Base-by-base conservation (phyloP, 2,888 invertebrate species). In the Capitulum mitella region DNA sequence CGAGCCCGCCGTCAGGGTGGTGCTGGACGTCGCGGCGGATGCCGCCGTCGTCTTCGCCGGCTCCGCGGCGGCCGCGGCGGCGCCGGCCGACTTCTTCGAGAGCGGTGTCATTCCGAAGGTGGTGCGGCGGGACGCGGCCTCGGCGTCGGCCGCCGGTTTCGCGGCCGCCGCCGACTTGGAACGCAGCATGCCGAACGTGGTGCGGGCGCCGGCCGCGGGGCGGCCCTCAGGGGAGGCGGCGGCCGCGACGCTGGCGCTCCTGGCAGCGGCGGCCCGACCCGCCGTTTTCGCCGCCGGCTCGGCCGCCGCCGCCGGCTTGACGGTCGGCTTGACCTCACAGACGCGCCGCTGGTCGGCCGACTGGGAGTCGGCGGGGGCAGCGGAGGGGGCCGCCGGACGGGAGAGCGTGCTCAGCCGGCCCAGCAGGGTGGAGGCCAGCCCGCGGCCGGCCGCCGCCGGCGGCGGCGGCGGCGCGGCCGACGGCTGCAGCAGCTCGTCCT, bases 401-500 rank as follows among this genome's bases (percentile, higher is more conserved):
- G 26, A 3, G 26, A 54, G 54, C 6, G n/a, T 1, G 54, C 54
- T 22, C 70, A 34, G 32, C 32, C 61, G 61, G 16, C 61, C 61
- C 32, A 32, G 16, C 32, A 32, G 3, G 32, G 16, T 61, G 32
- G 32, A 16, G 32, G 3, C 14, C 61, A 29, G 61, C 3, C 32
- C 32, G 32, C 58, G n/a, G 29, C 29, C 22, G n/a, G 29, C 8
- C 64, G 37, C 3, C 34, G 37, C 22, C 22, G 70, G 22, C 37
- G 29, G 6, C 37, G 37, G 22, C 37, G 6, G 22, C 16, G 64
- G 64, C 29, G 29, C n/a, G 14, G 61, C 10, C n/a, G 29, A 5
- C 61, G 61, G 16, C 70, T 70, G 70, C 70, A 70, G 70, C 37
- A 37, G 22, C 70, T 70, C 70, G 29, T 37, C 70, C 29, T 70